Evolutionary conservation across 37 sponge, comb jelly and placozoan genomes (phyloP), one percentile per base, ranked within the genome.

Genomic region (Chondrosia reniformis): DNA sequence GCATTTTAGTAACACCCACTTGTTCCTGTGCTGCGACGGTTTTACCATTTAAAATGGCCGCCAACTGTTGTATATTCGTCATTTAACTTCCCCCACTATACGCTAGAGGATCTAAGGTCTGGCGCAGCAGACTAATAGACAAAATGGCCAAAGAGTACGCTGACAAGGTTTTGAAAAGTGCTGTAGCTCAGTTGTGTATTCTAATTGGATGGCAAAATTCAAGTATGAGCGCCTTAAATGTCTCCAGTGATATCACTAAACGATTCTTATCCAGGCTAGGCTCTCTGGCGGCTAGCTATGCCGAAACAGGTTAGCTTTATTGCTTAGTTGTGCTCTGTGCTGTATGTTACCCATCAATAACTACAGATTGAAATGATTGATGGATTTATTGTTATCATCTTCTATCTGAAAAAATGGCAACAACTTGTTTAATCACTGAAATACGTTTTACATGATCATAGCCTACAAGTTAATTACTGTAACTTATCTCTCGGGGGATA

Each of bases 91-190:
- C n/a, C n/a, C n/a, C n/a, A n/a, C n/a, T n/a, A n/a, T n/a, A n/a
- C n/a, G n/a, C n/a, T n/a, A n/a, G n/a, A n/a, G n/a, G n/a, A n/a
- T n/a, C n/a, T n/a, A n/a, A n/a, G n/a, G n/a, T n/a, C n/a, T n/a
- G n/a, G n/a, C n/a, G n/a, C n/a, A n/a, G n/a, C n/a, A n/a, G n/a
- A n/a, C n/a, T n/a, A n/a, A n/a, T n/a, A n/a, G n/a, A n/a, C n/a
- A n/a, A n/a, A 40, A 69, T 69, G 72, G 72, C 72, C 40, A 44
- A 69, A 39, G 72, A 69, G 8, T 69, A 42, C 24, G 72, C 72
- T 25, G 32, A 30, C 40, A 69, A 40, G 41, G 32, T 34, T 6
- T 34, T 69, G 42, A 69, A 39, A 25, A 42, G 44, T 34, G 39
- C 72, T 7, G 41, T 69, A 13, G 72, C 72, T 69, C 72, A 69